These are phyloP conservation scores for Rhagophthalmus giganteus DNA, from an alignment of 2,888 invertebrate genomes.

Conservation along the genomic window DNA sequence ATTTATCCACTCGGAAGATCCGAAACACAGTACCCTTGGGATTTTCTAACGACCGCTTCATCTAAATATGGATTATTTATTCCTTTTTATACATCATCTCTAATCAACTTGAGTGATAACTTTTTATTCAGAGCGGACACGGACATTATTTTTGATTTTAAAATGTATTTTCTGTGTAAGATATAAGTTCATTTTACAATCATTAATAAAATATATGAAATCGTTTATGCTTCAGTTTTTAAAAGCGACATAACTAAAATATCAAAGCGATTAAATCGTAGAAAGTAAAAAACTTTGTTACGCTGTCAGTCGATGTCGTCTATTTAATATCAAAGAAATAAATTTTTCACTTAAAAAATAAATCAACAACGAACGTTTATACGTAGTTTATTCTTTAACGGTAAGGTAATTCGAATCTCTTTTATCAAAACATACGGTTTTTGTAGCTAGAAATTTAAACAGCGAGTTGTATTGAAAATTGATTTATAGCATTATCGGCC, in stretches of 20 bases:
- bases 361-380: too few species aligned
- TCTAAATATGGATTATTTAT: slow-evolving; percentile 54
- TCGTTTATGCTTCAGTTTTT: background rate
- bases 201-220: slow-evolving; percentile 17
- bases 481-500: slow-evolving; percentile 39
- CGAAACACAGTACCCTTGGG: slow-evolving; percentile 43
- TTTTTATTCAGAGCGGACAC: slow-evolving; percentile 48
- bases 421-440: too few species aligned
- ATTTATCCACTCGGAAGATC: slow-evolving; percentile 34
- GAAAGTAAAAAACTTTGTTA: too few species aligned
- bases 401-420: too few species aligned
- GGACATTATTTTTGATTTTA: slow-evolving; percentile 51
- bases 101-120: slow-evolving; percentile 54
- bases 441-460: too few species aligned
- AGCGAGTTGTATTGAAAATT: slow-evolving; percentile 38
- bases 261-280: too few species aligned
- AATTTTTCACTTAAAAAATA: too few species aligned
- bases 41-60: slow-evolving; percentile 52
- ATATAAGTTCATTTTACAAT: slow-evolving; percentile 32
- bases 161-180: slow-evolving; percentile 37
- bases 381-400: too few species aligned
- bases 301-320: too few species aligned
- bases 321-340: too few species aligned
- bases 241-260: slow-evolving; percentile 2
- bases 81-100: slow-evolving; percentile 51